These are phyloP conservation scores for Poecilia picta DNA, from an alignment of 2,797 vertebrate genomes.

Conservation along the genomic window DNA sequence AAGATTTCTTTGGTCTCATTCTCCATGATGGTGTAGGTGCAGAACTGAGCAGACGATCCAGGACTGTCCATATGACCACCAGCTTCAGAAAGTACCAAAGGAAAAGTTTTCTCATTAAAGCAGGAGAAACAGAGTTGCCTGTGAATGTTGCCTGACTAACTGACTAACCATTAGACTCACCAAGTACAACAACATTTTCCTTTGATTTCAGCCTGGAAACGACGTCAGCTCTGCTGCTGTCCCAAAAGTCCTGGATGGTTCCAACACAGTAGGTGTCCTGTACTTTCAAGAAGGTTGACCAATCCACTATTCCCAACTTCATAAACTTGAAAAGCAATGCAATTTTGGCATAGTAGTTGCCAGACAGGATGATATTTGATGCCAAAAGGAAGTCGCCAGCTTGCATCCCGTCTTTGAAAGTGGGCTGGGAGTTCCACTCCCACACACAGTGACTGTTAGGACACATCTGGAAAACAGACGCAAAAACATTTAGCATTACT, in stretches of 20 bases:
- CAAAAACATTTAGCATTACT: not conserved
- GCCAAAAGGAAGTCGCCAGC: slow-evolving; percentile 4
- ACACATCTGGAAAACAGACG: not conserved
- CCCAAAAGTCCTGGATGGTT: not conserved
- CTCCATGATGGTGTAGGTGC: not conserved
- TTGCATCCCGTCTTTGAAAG: not conserved
- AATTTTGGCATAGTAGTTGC: slow-evolving; percentile 7
- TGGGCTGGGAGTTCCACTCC: slow-evolving; percentile 6
- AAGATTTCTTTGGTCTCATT: slow-evolving; percentile 2
- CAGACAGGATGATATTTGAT: slow-evolving; percentile 4
- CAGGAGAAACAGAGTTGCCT: not conserved
- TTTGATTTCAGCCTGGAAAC: not conserved
- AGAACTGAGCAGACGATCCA: not conserved
- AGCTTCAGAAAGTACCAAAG: not conserved
- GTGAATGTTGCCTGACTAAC: not conserved
- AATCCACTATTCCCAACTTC: not conserved
- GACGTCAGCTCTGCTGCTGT: not conserved
- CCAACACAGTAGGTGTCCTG: not conserved
- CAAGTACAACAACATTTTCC: not conserved
- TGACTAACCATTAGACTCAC: not conserved
- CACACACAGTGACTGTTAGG: not conserved
- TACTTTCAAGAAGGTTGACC: not conserved
- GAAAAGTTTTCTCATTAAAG: not conserved
- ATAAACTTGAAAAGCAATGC: slow-evolving; percentile 9
- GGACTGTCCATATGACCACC: not conserved